Evolutionary conservation across 2,113 vertebrate genomes (phyloP), one percentile per base, ranked within the genome.

Genomic region (Micronycteris hirsuta): DNA sequence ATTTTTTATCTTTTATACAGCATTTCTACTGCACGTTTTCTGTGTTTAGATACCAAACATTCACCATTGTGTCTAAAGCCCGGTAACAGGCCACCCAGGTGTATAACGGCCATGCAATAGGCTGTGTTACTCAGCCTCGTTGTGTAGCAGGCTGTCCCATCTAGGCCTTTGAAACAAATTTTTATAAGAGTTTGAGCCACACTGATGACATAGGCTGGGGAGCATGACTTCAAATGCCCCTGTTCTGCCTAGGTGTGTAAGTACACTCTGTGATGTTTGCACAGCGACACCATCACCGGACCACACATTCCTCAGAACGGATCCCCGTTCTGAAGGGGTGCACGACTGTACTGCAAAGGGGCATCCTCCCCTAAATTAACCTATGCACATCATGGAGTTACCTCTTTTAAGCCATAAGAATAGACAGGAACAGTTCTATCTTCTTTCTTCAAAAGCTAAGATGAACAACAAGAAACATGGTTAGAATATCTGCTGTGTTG

Each of bases 371-470:
- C 20, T 24, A 11, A 61, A 83, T 58, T 76, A 56, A 81, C 19
- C 58, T 26, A 19, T 15, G 19, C 56, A 45, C 20, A 3, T 36
- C 92, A 52, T 28, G 38, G 16, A 78, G 74, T 97, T 98, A 99
- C 99, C 98, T 99, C 98, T 63, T 98, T 97, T 95, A 99, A 81
- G 88, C 90, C 98, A 47, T 98, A 97, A 86, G 97, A 96, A 45
- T 97, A 74, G 7, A 63, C 4, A 70, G 89, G 63, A 73, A 91
- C 20, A 19, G 13, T 58, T 93, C 82, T 98, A 11, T 98, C 98
- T 7, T 98, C 98, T 95, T 98, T 98, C 97, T 98, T 99, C 94
- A 98, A 87, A 84, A 98, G 86, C 99, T 99, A 96, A 96, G 95
- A 96, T 31, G 73, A 91, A 83, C 1, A 10, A 70, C 28, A 26